Evolutionary conservation across 2,113 vertebrate genomes (phyloP).

Genomic region (Cardinalis cardinalis): DNA sequence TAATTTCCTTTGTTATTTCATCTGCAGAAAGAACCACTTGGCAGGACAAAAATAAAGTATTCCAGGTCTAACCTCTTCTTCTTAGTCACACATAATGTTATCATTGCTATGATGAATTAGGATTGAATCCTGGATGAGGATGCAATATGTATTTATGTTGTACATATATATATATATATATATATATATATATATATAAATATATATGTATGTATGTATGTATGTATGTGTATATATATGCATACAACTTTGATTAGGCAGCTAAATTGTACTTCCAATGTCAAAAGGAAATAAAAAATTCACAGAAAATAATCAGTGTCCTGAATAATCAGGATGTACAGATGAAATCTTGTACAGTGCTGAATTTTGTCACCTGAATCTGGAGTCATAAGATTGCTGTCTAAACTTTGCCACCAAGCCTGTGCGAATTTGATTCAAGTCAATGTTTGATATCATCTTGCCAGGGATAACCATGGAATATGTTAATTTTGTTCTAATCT

Average conservation of each 20-base stretch:
- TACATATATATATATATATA: background rate
- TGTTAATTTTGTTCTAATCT: background rate
- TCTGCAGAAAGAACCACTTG: background rate
- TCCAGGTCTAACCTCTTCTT: background rate
- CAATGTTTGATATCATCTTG: background rate
- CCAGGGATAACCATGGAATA: background rate
- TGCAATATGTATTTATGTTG: background rate
- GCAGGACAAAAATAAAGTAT: background rate
- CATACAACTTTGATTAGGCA: background rate
- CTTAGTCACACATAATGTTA: background rate
- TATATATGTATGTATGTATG: too few species aligned
- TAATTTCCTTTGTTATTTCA: background rate
- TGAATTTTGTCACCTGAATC: background rate
- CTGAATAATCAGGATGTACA: background rate
- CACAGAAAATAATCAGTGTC: background rate
- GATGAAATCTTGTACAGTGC: background rate
- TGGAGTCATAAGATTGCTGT: background rate
- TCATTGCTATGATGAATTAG: background rate
- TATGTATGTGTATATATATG: background rate
- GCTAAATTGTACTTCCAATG: background rate
- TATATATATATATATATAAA: background rate
- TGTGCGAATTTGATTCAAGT: background rate
- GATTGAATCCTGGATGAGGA: background rate
- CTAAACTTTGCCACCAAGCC: background rate
- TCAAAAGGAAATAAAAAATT: background rate